Conservation (phyloP, 1,140 invertebrate genomes). For the Drosophila funebris region DNA sequence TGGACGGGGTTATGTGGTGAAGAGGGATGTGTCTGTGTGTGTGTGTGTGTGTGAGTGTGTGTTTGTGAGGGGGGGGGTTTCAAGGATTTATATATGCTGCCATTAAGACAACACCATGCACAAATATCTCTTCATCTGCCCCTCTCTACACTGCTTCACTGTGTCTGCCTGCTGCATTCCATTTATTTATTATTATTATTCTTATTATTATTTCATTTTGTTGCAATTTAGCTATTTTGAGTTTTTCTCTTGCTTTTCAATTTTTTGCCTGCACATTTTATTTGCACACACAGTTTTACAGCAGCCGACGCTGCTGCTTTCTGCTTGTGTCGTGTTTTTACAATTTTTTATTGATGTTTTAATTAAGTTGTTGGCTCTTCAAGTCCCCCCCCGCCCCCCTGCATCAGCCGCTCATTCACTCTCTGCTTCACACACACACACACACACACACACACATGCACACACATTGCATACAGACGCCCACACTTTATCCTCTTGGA, state of each 20-base stretch:
- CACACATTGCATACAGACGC: slow-evolving; percentile 6
- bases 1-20: no score
- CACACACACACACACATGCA: slow-evolving; percentile 3
- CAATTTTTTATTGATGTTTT: slow-evolving; percentile 80
- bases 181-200: slow-evolving; percentile 36
- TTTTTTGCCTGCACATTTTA: slow-evolving; percentile 47
- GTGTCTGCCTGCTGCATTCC: slow-evolving; percentile 12
- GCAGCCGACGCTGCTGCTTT: no score
- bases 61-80: no score
- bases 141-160: not conserved
- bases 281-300: slow-evolving; percentile 38
- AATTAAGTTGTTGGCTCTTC: slow-evolving; percentile 73
- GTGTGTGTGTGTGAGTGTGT: no score
- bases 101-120: slow-evolving; percentile 54
- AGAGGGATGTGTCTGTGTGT: no score
- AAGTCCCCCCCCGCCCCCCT: not conserved
- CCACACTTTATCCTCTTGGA: not conserved
- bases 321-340: slow-evolving; percentile 66
- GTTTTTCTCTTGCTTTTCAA: slow-evolving; percentile 45
- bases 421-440: not conserved
- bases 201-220: not conserved
- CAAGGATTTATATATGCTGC: slow-evolving; percentile 65
- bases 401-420: not conserved
- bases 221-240: slow-evolving; percentile 43
- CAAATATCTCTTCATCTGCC: slow-evolving; percentile 30